Percentiles rank a stretch among this genome's conserved stretches.
Conservation (phyloP, 2,888 invertebrate species). For the Drosophila phalerata region DNA sequence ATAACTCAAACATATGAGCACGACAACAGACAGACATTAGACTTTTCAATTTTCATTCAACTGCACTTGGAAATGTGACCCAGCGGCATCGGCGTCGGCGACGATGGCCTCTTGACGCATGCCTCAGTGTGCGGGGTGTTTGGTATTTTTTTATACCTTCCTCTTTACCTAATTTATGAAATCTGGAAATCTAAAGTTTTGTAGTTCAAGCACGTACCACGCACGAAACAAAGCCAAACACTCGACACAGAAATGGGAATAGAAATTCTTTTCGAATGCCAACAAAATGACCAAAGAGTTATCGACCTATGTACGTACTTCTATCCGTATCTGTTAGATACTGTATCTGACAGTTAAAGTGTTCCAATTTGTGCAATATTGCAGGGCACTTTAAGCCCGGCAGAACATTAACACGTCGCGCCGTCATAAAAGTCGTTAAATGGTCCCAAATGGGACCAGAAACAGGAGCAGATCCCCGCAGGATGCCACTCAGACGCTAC, state of each 20-base stretch:
- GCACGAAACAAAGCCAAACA: conserved; percentile 55
- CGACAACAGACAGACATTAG: conserved; percentile 18
- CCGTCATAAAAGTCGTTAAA: conserved; percentile 61
- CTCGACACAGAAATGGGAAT: conserved; percentile 66
- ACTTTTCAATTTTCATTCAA: conserved; percentile 60
- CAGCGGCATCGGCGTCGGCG: conserved; percentile 15
- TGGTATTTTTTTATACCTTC: conserved; percentile 33
- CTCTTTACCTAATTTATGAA: conserved; percentile 68
- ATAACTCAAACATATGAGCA: conserved; percentile 74
- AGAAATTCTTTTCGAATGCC: conserved; percentile 55
- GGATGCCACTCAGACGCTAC: conserved; percentile 43
- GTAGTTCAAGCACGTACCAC: conserved; percentile 77
- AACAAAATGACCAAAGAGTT: conserved; percentile 58
- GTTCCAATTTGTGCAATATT: conserved; percentile 29
- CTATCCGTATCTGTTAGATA: conserved; percentile 31
- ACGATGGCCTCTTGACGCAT: conserved; percentile 47
- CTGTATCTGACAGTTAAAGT: conserved; percentile 18
- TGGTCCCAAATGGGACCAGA: conserved; percentile 45
- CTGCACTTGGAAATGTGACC: conserved; percentile 60
- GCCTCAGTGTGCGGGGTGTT: conserved; percentile 30
- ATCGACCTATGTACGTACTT: conserved; percentile 17
- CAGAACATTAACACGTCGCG: conserved; percentile 67
- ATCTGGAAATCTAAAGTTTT: conserved; percentile 70
- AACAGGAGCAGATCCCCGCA: conserved; percentile 21
- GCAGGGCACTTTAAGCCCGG: conserved; percentile 31